Evolutionary conservation across 2,113 vertebrate genomes (phyloP), one percentile per base, ranked within the genome.

Genomic region (Hipposideros armiger): DNA sequence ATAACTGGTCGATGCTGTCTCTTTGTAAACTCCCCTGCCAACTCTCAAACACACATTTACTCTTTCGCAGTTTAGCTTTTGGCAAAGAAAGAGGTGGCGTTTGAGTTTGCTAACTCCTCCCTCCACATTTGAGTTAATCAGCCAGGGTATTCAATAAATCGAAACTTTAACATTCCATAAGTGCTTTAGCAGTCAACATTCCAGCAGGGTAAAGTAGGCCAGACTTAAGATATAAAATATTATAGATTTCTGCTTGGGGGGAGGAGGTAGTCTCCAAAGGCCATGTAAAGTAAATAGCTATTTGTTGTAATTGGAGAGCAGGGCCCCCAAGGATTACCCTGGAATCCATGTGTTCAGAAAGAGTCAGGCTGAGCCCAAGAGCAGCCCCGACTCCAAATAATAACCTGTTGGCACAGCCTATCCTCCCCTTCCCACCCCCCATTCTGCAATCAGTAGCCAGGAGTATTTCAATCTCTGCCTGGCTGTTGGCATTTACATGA

Each of bases 141-240:
- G 92, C 95, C 87, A 66, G 98, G 64, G 95, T 85, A 19, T 98
- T 98, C 98, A 97, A 98, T 98, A 98, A 98, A 98, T 98, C 0
- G 94, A 98, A 98, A 96, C 97, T 90, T 4, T 98, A 97, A 98
- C 98, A 98, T 98, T 98, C 97, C 97, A 96, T 98, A 98, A 98
- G 98, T 97, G 97, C 90, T 98, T 98, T 98, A 98, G 98, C 98
- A 98, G 98, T 98, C 98, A 91, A n/a, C 98, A 98, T 99, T 97
- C 97, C 98, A 98, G 97, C 98, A 98, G 97, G 30, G 93, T 98
- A 98, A 98, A 97, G 95, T 98, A 98, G 98, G 98, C 98, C 98
- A 98, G 98, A 98, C 98, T 98, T 98, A 97, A 98, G 98, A 98
- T 98, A 98, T 99, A 98, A 98, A 98, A 98, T 98, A 98, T 98